Base-by-base conservation (phyloP, 1,140 invertebrate species). In the Odontomachus brunneus region DNA sequence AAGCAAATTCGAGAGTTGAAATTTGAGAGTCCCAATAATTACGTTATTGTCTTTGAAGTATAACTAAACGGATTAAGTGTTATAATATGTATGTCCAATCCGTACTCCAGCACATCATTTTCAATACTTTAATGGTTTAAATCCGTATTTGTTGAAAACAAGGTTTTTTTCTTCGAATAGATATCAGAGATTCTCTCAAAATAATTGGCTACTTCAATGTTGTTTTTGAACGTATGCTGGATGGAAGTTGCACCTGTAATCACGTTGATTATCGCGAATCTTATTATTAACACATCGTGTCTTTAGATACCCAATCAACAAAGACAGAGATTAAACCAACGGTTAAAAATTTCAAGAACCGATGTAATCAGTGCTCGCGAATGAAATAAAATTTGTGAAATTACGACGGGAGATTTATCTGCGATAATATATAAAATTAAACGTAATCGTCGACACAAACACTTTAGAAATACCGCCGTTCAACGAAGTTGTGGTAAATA, bases 331-430 rank as follows among this genome's bases (percentile, higher is more conserved):
- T 75, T 49, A 15, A 65, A 65, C 33, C 22, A 17, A 0, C 7
- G n/a, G 22, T 65, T 33, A 51, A 75, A n/a, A 75, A 75, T 74
- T 60, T 62, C 15, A 49, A 26, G 14, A 33, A 51, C 7, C 14
- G 14, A 33, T 49, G 19, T 49, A 49, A 15, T 7, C n/a, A 9
- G 72, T 29, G 24, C 14, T 75, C 3, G 19, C 29, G 59, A 73
- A 65, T 44, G 22, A 44, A 65, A 59, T 59, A 38, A 59, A 65
- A 75, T 65, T 38, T 65, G 65, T 65, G 22, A 63, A 62, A 63
- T 49, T n/a, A 12, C 26, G 17, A 3, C 24, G 38, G 49, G 2
- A 17, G 5, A 2, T 75, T 62, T 48, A 63, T 51, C 11, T 19
- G 26, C 51, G 11, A 38, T 65, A 26, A 76, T 51, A 29, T 51